phyloP scores from a whole-genome alignment of 92 coral and sea anemone genomes.

The Zoanthus sansibaricus region DNA sequence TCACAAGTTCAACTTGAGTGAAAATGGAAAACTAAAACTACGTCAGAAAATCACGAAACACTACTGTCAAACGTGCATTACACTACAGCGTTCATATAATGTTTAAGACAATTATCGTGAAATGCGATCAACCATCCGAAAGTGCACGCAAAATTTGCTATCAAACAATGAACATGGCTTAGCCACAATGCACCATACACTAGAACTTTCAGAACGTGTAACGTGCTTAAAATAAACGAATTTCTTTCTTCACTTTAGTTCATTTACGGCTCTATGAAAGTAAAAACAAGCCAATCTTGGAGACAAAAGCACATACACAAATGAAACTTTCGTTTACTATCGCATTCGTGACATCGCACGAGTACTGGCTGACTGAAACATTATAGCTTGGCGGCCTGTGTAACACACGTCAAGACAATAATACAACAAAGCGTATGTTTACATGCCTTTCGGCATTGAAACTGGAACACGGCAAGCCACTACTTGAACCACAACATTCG shows the following conservation, averaged over 20 bases:
- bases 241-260: neutral
- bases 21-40: conserved; percentile 15
- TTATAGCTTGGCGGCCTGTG: neutral
- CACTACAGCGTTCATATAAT: neutral
- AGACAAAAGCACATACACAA: too few relatives aligned
- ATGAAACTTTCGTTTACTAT: too few relatives aligned
- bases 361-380: neutral
- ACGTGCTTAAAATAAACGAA: neutral
- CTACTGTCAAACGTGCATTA: neutral
- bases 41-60: conserved; percentile 23
- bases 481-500: conserved; percentile 45
- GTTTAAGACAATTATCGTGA: too few relatives aligned
- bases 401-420: conserved; percentile 31
- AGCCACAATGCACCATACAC: too few relatives aligned
- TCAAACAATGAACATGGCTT: too few relatives aligned
- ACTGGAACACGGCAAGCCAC: conserved; percentile 42
- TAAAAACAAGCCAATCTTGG: too few relatives aligned
- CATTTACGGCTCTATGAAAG: neutral
- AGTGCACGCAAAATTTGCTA: too few relatives aligned
- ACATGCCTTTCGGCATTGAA: conserved; percentile 48
- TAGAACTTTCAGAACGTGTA: neutral
- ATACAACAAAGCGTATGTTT: conserved; percentile 38
- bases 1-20: conserved; percentile 37
- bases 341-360: neutral
- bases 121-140: too few relatives aligned